phyloP scores from a whole-genome alignment of 2,888 invertebrate species.

The Alloscopus bannaensis region DNA sequence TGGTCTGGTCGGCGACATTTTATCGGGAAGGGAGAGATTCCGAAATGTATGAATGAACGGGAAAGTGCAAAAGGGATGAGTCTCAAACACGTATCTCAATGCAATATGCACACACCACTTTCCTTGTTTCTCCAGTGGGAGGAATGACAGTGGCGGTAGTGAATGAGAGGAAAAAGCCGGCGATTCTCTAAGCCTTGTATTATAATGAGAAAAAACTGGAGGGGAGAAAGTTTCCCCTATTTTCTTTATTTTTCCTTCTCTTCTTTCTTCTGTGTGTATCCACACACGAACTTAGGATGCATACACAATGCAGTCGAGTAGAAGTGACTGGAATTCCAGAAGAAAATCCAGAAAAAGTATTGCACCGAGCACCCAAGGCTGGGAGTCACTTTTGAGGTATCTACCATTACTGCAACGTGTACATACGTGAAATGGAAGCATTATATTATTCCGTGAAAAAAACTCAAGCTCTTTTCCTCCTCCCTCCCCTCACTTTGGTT shows the following conservation, averaged over 20 bases:
- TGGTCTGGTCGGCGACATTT: slow-evolving; percentile 35
- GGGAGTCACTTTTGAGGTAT: slow-evolving; percentile 38
- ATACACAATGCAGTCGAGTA: slow-evolving; percentile 14
- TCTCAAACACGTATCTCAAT: slow-evolving; percentile 38
- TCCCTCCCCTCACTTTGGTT: background rate
- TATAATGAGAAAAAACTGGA: slow-evolving; percentile 55
- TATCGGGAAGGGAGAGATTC: slow-evolving; percentile 43
- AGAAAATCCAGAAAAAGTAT: too few species aligned
- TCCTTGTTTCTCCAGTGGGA: slow-evolving; percentile 42
- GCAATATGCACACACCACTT: slow-evolving; percentile 43
- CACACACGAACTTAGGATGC: too few species aligned
- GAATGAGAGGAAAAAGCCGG: slow-evolving; percentile 41
- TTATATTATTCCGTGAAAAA: too few species aligned
- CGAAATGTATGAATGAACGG: slow-evolving; percentile 35
- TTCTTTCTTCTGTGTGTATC: slow-evolving; percentile 6
- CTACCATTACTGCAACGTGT: slow-evolving; percentile 16
- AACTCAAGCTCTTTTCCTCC: background rate
- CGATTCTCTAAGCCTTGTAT: slow-evolving; percentile 48
- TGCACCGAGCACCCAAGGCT: slow-evolving; percentile 33
- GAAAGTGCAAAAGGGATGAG: too few species aligned
- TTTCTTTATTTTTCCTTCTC: slow-evolving; percentile 22
- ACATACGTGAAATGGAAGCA: too few species aligned
- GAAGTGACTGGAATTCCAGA: slow-evolving; percentile 8
- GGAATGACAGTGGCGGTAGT: slow-evolving; percentile 49
- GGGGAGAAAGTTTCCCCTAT: slow-evolving; percentile 42